Evolutionary conservation across 2,888 invertebrate species (phyloP).

Genomic region (Apamea crenata): DNA sequence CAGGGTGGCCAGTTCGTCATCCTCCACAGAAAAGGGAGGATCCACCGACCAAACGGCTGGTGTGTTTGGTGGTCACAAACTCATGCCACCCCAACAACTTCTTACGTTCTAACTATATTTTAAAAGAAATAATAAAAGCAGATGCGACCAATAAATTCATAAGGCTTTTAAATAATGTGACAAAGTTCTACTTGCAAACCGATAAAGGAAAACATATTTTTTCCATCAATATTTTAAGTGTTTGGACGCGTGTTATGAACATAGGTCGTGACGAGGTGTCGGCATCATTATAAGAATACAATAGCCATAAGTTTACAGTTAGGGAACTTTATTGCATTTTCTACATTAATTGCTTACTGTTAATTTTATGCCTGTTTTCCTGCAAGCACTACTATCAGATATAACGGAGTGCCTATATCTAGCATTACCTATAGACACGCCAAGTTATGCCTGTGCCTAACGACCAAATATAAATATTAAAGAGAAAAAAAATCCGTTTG

Average conservation of each 20-base stretch:
- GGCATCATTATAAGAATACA: conserved; percentile 26
- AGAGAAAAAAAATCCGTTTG: not conserved
- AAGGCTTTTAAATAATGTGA: not conserved
- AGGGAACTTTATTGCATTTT: conserved; percentile 44
- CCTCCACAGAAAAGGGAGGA: not conserved
- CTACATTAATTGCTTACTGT: conserved; percentile 32
- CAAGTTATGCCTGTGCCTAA: not conserved
- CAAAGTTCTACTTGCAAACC: not conserved
- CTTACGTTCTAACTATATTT: not conserved
- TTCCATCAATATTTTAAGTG: not conserved
- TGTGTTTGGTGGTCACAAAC: not conserved
- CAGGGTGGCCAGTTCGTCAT: not conserved
- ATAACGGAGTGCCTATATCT: conserved; percentile 40
- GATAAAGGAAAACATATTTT: not conserved
- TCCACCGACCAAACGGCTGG: not conserved
- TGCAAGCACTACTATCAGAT: conserved; percentile 6
- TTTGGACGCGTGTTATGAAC: not conserved
- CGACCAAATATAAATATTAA: not conserved
- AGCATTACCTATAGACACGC: not conserved
- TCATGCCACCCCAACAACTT: not conserved
- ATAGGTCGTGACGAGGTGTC: not conserved
- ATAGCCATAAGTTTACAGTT: conserved; percentile 48
- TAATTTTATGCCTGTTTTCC: conserved; percentile 48
- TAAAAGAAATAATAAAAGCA: not conserved
- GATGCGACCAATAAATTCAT: not conserved